Evolutionary conservation across 2,797 vertebrate species (phyloP).

Genomic region (Sylvia borin): DNA sequence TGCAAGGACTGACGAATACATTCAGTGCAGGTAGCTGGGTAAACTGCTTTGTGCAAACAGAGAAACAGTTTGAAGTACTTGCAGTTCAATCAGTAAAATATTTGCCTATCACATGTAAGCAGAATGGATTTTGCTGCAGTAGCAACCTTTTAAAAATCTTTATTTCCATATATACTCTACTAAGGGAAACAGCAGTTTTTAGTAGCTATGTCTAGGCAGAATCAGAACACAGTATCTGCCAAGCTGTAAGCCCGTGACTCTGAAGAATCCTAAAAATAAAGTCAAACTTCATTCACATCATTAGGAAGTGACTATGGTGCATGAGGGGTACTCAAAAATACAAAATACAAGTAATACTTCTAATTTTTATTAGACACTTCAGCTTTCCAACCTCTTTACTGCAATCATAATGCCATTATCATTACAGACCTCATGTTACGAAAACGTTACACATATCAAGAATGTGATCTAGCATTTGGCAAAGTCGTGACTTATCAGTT

Average conservation of each 20-base stretch:
- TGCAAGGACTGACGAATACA: not conserved
- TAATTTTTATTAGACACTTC: not conserved
- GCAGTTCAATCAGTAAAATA: not conserved
- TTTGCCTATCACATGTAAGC: not conserved
- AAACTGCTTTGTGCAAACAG: not conserved
- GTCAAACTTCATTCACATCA: not conserved
- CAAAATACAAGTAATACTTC: not conserved
- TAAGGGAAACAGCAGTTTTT: not conserved
- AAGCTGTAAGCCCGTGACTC: accelerated
- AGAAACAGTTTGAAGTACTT: not conserved
- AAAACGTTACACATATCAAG: not conserved
- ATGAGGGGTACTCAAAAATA: not conserved
- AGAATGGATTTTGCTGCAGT: not conserved
- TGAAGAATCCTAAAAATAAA: not conserved
- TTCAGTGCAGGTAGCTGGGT: not conserved
- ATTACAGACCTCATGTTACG: not conserved
- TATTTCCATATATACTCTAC: not conserved
- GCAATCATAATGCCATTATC: not conserved
- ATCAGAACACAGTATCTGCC: not conserved
- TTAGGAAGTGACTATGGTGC: not conserved
- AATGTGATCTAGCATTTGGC: slow-evolving; percentile 9
- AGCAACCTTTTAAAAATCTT: not conserved
- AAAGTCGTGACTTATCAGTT: not conserved
- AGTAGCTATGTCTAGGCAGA: not conserved
- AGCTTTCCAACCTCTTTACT: not conserved